phyloP scores from a whole-genome alignment of 2,888 invertebrate genomes.

The Mythimna impura region DNA sequence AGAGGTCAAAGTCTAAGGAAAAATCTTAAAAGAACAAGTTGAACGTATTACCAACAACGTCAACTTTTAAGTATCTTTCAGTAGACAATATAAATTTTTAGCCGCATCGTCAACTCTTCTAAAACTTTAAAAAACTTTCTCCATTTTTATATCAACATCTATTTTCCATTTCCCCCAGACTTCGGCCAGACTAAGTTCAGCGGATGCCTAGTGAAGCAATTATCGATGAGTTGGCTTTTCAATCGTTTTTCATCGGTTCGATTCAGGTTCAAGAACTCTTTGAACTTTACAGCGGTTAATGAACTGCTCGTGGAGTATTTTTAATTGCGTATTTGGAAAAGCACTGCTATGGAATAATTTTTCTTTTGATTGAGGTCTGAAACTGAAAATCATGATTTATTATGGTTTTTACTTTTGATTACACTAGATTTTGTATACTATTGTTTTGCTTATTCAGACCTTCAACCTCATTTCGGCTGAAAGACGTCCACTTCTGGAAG shows the following conservation, averaged over 20 bases:
- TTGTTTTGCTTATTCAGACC: background rate
- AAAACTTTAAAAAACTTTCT: background rate
- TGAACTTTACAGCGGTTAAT: constrained; percentile 37
- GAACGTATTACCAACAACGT: background rate
- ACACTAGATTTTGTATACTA: background rate
- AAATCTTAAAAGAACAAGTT: background rate
- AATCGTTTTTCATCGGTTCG: constrained; percentile 34
- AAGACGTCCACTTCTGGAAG: too few species aligned
- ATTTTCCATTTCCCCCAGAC: constrained; percentile 20
- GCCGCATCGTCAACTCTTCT: background rate
- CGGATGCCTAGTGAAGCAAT: constrained; percentile 47
- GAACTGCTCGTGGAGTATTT: constrained; percentile 13
- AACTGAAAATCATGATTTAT: background rate
- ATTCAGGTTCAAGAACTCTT: constrained; percentile 44
- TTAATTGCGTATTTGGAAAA: background rate
- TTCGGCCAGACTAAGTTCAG: constrained; percentile 28
- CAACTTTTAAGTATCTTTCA: background rate
- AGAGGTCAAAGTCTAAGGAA: background rate
- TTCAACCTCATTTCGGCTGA: too few species aligned
- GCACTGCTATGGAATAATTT: background rate
- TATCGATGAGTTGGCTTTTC: constrained; percentile 42
- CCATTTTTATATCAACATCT: constrained; percentile 4
- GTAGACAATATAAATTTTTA: background rate
- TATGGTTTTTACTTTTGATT: background rate
- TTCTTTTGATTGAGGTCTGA: background rate